Evolutionary conservation across 2,888 invertebrate genomes (phyloP).

Genomic region (Dasysyrphus tricinctus): DNA sequence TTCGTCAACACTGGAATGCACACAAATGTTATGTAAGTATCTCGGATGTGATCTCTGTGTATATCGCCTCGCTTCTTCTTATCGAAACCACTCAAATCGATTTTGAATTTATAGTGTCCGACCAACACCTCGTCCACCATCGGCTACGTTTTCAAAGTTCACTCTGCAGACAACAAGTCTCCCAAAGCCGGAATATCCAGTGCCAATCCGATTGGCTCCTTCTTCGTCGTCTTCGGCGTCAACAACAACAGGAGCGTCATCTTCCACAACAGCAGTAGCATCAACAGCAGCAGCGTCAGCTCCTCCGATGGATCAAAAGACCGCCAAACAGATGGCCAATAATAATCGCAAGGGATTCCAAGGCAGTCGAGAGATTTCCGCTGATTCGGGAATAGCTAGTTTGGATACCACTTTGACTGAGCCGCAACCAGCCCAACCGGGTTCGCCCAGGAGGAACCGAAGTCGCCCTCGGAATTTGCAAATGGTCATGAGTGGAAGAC

Average conservation of each 20-base stretch:
- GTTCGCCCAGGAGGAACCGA: conserved; percentile 82
- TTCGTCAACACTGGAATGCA: conserved; percentile 82
- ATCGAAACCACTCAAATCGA: conserved; percentile 8
- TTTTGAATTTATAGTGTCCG: conserved; percentile 78
- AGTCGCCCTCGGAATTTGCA: conserved; percentile 88
- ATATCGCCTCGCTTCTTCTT: conserved; percentile 25
- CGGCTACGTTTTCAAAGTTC: conserved; percentile 85
- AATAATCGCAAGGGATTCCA: conserved; percentile 85
- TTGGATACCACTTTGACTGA: conserved; percentile 81
- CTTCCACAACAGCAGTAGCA: conserved; percentile 78
- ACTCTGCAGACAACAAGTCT: conserved; percentile 89
- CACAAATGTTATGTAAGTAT: conserved; percentile 83
- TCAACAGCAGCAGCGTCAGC: conserved; percentile 80
- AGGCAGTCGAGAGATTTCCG: conserved; percentile 83
- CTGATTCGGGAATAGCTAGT: conserved; percentile 83
- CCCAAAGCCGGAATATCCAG: conserved; percentile 89
- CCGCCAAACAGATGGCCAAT: conserved; percentile 89
- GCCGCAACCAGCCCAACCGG: conserved; percentile 76
- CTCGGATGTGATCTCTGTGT: conserved; percentile 6
- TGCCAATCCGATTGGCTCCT: conserved; percentile 82
- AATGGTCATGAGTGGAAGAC: conserved; percentile 89
- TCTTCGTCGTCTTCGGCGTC: conserved; percentile 3
- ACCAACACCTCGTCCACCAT: conserved; percentile 82
- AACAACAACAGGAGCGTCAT: conserved; percentile 76
- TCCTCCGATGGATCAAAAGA: conserved; percentile 87